Evolutionary conservation across 2,888 invertebrate genomes (phyloP).

Genomic region (Lissonota sp.): DNA sequence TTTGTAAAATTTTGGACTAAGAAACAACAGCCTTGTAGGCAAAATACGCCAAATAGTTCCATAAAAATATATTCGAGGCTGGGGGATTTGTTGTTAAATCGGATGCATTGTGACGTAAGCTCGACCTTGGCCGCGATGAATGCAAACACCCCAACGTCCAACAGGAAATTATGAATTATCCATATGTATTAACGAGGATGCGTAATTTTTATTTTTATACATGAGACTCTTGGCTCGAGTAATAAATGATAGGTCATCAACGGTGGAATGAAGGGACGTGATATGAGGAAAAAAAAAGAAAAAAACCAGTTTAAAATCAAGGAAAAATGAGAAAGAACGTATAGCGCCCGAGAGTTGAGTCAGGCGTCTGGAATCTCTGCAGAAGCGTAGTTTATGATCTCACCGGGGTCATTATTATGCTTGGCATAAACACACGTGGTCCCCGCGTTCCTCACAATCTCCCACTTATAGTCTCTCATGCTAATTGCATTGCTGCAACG

Average conservation of each 20-base stretch:
- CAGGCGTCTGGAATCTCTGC: conserved; percentile 81
- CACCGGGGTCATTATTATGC: conserved; percentile 80
- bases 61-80: conserved; percentile 16
- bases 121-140: conserved; percentile 55
- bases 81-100: conserved; percentile 34
- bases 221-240: not conserved
- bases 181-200: conserved; percentile 12
- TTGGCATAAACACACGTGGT: conserved; percentile 75
- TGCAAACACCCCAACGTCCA: conserved; percentile 19
- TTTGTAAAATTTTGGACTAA: not conserved
- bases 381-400: conserved; percentile 82
- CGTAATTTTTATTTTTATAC: conserved; percentile 16
- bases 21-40: not conserved
- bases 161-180: conserved; percentile 57
- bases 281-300: conserved; percentile 35
- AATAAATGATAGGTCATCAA: conserved; percentile 17
- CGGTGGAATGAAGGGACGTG: not conserved
- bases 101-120: conserved; percentile 51
- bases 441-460: conserved; percentile 33
- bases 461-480: conserved; percentile 54
- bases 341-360: conserved; percentile 73
- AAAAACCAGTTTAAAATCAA: conserved; percentile 68
- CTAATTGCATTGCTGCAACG: conserved; percentile 69
- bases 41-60: not conserved
- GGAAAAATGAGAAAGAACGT: conserved; percentile 48